Evolutionary conservation across 1,140 invertebrate species (phyloP).

Genomic region (Halesus radiatus): DNA sequence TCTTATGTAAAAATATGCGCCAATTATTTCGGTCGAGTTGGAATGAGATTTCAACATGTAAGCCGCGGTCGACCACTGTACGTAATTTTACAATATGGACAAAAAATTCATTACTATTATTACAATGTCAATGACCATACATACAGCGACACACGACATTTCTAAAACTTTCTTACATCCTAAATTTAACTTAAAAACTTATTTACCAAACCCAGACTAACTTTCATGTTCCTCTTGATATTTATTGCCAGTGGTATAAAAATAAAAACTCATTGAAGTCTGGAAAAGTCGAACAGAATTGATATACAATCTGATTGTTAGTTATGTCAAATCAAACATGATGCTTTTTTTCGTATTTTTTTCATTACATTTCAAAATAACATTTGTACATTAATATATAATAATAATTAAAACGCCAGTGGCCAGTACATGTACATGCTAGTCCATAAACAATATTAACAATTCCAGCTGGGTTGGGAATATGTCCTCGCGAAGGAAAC

Average conservation of each 20-base stretch:
- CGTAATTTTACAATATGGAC: conserved; percentile 57
- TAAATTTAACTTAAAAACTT: conserved; percentile 56
- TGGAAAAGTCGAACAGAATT: conserved; percentile 39
- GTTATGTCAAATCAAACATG: conserved; percentile 36
- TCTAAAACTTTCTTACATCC: conserved; percentile 54
- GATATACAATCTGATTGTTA: conserved; percentile 26
- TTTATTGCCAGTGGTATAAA: conserved; percentile 44
- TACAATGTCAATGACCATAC: conserved; percentile 57
- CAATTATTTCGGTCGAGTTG: conserved; percentile 56
- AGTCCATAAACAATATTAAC: conserved; percentile 40
- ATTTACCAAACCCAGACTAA: conserved; percentile 49
- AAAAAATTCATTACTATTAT: conserved; percentile 55
- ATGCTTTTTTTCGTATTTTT: conserved; percentile 39
- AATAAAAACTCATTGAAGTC: conserved; percentile 42
- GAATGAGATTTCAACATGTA: conserved; percentile 57
- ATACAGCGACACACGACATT: conserved; percentile 55
- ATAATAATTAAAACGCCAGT: conserved; percentile 50
- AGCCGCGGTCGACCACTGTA: conserved; percentile 53
- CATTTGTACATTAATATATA: conserved; percentile 53
- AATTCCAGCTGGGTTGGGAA: conserved; percentile 19
- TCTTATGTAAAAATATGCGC: conserved; percentile 58
- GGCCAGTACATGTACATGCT: conserved; percentile 37
- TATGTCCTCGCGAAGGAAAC: conserved; percentile 5
- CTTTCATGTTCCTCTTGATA: conserved; percentile 22
- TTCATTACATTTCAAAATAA: conserved; percentile 52